phyloP scores from a whole-genome alignment of 2,113 vertebrate species.

The Pandion haliaetus region DNA sequence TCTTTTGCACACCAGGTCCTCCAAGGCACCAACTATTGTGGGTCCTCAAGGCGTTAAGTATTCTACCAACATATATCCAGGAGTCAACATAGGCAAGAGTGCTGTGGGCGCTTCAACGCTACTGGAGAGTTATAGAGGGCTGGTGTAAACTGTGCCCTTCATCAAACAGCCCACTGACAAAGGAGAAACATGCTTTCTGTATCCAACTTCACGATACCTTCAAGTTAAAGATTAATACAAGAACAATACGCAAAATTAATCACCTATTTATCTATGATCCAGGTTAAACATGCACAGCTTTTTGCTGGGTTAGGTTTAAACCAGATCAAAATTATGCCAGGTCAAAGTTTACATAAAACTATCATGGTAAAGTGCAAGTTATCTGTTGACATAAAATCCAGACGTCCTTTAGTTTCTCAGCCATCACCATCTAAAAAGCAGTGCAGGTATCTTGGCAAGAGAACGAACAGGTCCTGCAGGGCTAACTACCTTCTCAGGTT shows the following conservation, averaged over 20 bases:
- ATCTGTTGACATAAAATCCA: neutral
- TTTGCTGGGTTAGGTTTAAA: neutral
- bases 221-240: neutral
- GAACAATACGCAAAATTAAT: neutral
- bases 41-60: neutral
- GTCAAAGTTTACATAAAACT: neutral
- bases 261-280: neutral
- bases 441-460: neutral
- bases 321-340: neutral
- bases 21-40: neutral
- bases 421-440: neutral
- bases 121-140: neutral
- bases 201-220: neutral
- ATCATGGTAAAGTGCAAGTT: neutral
- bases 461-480: neutral
- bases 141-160: neutral
- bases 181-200: neutral
- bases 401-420: neutral
- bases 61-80: neutral
- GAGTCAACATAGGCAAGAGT: neutral
- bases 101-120: neutral
- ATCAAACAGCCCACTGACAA: neutral
- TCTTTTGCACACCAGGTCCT: neutral
- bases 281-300: neutral
- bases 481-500: neutral